Conservation (phyloP, 23 tunicate species). For the Halocynthia aurantium region DNA sequence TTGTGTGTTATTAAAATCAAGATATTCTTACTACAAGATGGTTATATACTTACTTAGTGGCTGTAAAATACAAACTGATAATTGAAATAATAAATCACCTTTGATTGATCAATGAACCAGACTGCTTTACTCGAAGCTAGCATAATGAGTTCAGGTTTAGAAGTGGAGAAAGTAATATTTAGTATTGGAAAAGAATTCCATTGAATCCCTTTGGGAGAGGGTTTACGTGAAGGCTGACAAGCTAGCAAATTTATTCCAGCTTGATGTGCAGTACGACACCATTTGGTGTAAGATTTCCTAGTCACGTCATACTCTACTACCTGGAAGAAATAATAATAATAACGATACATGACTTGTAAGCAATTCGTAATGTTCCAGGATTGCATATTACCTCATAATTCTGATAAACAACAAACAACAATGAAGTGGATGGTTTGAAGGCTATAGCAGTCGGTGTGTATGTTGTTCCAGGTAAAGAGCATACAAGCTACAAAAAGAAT, state of each 20-base stretch:
- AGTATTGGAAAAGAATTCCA: constrained; percentile 20
- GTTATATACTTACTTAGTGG: too few species aligned
- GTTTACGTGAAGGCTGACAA: neutral
- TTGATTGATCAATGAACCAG: neutral
- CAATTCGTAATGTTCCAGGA: too few species aligned
- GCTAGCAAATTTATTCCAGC: constrained; percentile 1
- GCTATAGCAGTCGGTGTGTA: constrained; percentile 40
- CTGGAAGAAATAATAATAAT: constrained; percentile 5
- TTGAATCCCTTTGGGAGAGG: neutral
- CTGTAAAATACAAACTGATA: too few species aligned
- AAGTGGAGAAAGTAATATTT: constrained; percentile 3
- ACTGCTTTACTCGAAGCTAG: neutral
- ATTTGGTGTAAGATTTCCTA: constrained; percentile 26
- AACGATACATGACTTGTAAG: too few species aligned
- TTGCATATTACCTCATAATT: neutral
- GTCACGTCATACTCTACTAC: constrained; percentile 41
- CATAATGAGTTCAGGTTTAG: neutral
- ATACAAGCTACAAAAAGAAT: constrained; percentile 23
- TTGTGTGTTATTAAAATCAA: too few species aligned
- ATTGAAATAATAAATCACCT: neutral
- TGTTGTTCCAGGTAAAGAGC: constrained; percentile 24
- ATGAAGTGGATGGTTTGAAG: constrained; percentile 16
- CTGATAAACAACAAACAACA: constrained; percentile 24
- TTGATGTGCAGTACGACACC: constrained; percentile 27
- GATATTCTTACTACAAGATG: too few species aligned